Base-by-base conservation (phyloP, 2,797 vertebrate genomes). In the Hoplostethus mediterraneus region DNA sequence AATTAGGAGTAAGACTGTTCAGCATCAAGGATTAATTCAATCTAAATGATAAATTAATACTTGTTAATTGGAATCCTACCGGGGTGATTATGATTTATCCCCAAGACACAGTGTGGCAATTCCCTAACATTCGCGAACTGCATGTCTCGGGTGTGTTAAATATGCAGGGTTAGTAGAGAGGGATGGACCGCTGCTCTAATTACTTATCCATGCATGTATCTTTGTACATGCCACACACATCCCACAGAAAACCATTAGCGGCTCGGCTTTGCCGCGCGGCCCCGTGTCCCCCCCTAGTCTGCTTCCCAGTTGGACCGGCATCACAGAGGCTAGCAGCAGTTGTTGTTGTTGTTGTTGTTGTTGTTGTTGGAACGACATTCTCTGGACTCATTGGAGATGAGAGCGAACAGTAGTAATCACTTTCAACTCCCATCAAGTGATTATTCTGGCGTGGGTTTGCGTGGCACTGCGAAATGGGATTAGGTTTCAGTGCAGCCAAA, bases 381-480 rank as follows among this genome's bases (percentile, higher is more conserved):
- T 85, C 87, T 87, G 89, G 86, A 66, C 85, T 87, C 87, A 74
- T 80, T 86, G 90, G 81, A 90, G 92, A 92, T 93, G 91, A 93
- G 89, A 86, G 83, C 61, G 81, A 91, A 90, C 91, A 90, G 82
- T 83, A 81, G 77, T 92, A 93, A 94, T 93, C 91, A 92, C 91
- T 91, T 89, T 91, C 83, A 91, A 86, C 90, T 92, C 83, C 90
- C 90, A 90, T 92, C 90, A 90, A 90, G 91, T 92, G 91, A 92
- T 92, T 92, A 87, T 90, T 91, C 81, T 91, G 89, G 82, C 79
- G 12, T 36, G 51, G 87, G 21, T 21, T 83, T 79, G 80, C 81
- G 66, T 78, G 79, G 73, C 77, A 74, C 84, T 87, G 83, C 90
- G 81, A 91, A 92, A 94, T 87, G 80, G 89, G 91, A 94, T 94